phyloP scores from a whole-genome alignment of 2,888 invertebrate species.

The Hipparchia sbordonii region DNA sequence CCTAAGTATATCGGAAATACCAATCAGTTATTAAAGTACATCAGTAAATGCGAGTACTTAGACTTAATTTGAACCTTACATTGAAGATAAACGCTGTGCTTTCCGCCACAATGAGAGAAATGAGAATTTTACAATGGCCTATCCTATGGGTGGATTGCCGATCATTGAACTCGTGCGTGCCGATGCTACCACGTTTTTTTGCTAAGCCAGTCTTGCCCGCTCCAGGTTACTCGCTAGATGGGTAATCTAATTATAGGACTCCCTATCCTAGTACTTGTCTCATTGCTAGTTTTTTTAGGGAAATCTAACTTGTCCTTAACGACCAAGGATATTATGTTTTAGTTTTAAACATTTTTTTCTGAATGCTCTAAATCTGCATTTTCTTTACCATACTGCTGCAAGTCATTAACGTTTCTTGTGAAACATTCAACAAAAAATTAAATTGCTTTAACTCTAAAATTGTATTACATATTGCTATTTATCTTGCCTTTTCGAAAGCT shows the following conservation, averaged over 20 bases:
- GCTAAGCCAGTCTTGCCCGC: constrained; percentile 63
- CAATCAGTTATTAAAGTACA: neutral
- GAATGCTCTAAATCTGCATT: neutral
- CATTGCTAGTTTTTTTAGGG: constrained; percentile 49
- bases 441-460: neutral
- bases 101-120: constrained; percentile 32
- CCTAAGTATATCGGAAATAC: neutral
- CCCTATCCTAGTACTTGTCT: constrained; percentile 50
- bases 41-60: neutral
- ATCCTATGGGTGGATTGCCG: constrained; percentile 47
- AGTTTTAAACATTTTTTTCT: constrained; percentile 11
- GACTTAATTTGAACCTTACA: neutral
- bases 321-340: neutral
- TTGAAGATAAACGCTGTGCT: constrained; percentile 4
- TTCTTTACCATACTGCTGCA: too few relatives aligned
- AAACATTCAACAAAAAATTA: neutral
- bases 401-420: neutral
- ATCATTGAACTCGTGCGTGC: constrained; percentile 67
- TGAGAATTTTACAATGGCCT: constrained; percentile 54
- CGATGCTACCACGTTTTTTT: constrained; percentile 63
- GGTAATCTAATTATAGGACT: constrained; percentile 75
- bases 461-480: neutral
- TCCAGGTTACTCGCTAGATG: constrained; percentile 64
- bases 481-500: neutral
- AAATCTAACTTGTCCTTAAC: constrained; percentile 27